A percentile compares a stretch with the other conserved stretches of the same genome.
These are phyloP conservation scores for Sorex maritimensis DNA, from an alignment of 2,797 vertebrate species.

Conservation along the genomic window DNA sequence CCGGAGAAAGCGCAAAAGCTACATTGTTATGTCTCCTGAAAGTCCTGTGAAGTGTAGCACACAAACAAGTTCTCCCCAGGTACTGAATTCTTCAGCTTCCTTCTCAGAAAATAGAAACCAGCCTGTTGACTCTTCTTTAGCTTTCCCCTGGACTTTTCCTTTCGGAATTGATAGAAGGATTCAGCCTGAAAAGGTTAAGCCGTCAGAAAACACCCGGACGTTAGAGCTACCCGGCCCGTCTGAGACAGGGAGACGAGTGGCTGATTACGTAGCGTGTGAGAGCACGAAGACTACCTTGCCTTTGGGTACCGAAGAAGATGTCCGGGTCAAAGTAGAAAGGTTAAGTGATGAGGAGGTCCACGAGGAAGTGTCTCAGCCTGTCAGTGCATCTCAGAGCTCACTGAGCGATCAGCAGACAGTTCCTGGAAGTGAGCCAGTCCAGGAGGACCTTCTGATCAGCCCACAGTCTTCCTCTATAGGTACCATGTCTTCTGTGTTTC, in stretches of 20 bases:
- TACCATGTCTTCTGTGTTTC: conserved; percentile 83
- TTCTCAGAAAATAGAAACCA: conserved; percentile 92
- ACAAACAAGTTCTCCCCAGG: conserved; percentile 93
- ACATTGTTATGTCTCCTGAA: conserved; percentile 97
- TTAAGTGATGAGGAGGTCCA: conserved; percentile 99
- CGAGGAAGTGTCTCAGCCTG: conserved; percentile 96
- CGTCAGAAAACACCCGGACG: conserved; percentile 95
- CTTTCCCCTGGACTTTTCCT: conserved; percentile 99
- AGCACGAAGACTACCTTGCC: conserved; percentile 94
- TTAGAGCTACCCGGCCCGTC: conserved; percentile 94
- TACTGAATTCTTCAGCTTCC: conserved; percentile 91
- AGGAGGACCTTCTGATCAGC: conserved; percentile 98
- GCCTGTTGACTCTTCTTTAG: conserved; percentile 96
- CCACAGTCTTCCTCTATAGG: conserved; percentile 99
- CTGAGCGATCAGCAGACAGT: conserved; percentile 98
- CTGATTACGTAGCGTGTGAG: conserved; percentile 96
- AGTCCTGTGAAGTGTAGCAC: conserved; percentile 96
- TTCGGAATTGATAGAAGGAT: conserved; percentile 97
- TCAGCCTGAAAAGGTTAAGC: conserved; percentile 96
- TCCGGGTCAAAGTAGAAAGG: conserved; percentile 97
- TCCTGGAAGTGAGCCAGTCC: conserved; percentile 97
- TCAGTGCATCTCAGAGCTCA: conserved; percentile 98
- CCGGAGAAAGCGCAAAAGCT: conserved; percentile 97
- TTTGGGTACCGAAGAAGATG: conserved; percentile 95
- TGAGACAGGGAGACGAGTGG: conserved; percentile 92